Base-by-base conservation (phyloP, 1,140 invertebrate genomes). In the Drosophila ananassae region DNA sequence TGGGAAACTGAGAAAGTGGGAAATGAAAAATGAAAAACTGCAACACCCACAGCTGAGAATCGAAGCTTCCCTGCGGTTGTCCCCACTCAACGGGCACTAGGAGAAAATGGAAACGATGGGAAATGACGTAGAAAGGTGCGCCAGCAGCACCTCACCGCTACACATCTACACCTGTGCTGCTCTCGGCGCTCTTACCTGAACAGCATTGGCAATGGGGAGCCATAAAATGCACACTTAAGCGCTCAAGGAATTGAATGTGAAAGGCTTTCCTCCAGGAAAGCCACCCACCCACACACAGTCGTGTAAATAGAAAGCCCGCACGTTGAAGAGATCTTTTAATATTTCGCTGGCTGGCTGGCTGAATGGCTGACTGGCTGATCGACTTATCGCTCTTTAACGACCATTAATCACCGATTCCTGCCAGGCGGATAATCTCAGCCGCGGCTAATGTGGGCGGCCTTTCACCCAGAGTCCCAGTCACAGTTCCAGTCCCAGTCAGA, bases 181-280 rank as follows among this genome's bases (percentile, higher is more conserved):
- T 2, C 13, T 4, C 10, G 39, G 25, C 17, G 9, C 8, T 37
- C 9, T 12, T 25, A 68, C 63, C 52, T 71, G 67, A 24, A 39
- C 39, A 24, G 17, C 28, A 21, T 30, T 6, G 48, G 58, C 59
- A 50, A 39, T n/a, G 39, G 52, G 52, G 47, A 37, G 30, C 50
- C 53, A 72, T 72, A 72, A 72, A 83, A 58, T 58, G 44, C 53
- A 50, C 39, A 63, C 63, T 69, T 54, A 9, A 50, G 47, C 74
- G 28, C 8, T 22, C 34, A 22, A 52, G 71, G 60, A 84, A 73
- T 84, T 73, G 77, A 61, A 85, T 77, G 81, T 84, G 81, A 84
- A 84, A 84, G 81, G 67, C 59, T 80, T 73, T 73, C 53, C 68
- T 64, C 28, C 34, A 25, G 66, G 28, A 34, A 28, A 9, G 9